Evolutionary conservation across 2,888 invertebrate genomes (phyloP), one percentile per base, ranked within the genome.

Genomic region (Aradus depressus): DNA sequence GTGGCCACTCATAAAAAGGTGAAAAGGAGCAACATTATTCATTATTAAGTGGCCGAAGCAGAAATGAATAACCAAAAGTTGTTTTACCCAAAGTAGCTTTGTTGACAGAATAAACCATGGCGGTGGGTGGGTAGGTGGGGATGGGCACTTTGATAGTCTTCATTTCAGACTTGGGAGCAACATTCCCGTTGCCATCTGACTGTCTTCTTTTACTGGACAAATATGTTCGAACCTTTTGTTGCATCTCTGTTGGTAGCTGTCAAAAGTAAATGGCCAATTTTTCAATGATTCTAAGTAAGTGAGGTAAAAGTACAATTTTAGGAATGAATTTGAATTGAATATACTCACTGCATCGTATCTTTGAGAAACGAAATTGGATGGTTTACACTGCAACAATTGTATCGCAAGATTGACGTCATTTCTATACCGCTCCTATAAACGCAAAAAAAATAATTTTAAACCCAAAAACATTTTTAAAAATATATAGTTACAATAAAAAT

Each of bases 331-430:
- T 28, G 10, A 28, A 28, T 28, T 28, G 10, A 28, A 43, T 31
- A 19, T 61, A 77, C 82, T 80, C 75, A 90, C 90, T 69, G 82
- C 81, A 66, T 89, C 88, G 63, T 88, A 78, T 70, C 85, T 88
- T 65, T 92, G 93, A 38, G 90, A 81, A 55, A 93, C 84, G 73
- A 92, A 95, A 70, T 88, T 88, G 59, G 88, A 86, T 60, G 93
- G 93, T 66, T 92, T 93, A 68, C 93, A 93, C 67, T 95, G 93
- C 48, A 95, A 73, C 62, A 95, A 74, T 69, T 93, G 91, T 60
- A 93, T 91, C 55, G 93, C 93, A 64, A 91, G 71, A 68, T 85
- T 88, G 66, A 93, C 91, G 67, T 95, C 95, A 64, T 84, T 87
- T 67, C 90, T 84, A 70, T 91, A 93, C 63, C 89, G 80, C 66